phyloP scores from a whole-genome alignment of 2,888 invertebrate species.

The Pyrocoelia pectoralis region DNA sequence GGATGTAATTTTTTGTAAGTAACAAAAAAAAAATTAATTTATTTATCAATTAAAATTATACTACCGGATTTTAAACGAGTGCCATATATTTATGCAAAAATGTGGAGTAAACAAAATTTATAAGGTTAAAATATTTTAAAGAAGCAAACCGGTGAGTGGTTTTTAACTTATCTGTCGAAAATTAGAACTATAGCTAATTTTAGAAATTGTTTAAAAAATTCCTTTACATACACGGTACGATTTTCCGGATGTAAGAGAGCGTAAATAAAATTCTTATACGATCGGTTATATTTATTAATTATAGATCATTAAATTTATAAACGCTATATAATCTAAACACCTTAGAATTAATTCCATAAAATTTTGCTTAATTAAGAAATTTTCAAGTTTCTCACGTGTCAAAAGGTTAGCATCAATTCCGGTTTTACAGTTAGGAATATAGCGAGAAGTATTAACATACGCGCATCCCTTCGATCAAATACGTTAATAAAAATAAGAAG shows the following conservation, averaged over 20 bases:
- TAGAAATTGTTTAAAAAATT: no score
- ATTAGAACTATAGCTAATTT: not conserved
- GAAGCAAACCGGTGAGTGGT: not conserved
- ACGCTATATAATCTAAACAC: conserved; percentile 10
- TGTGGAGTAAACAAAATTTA: not conserved
- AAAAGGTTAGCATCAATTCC: conserved; percentile 30
- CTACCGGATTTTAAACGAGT: not conserved
- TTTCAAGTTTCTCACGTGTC: conserved; percentile 30
- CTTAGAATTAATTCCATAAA: conserved; percentile 15
- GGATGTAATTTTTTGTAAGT: no score
- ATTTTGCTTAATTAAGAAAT: conserved; percentile 31
- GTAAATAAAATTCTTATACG: conserved; percentile 18
- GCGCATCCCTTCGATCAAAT: conserved; percentile 6
- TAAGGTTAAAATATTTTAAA: not conserved
- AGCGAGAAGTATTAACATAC: conserved; percentile 28
- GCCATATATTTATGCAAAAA: conserved; percentile 6
- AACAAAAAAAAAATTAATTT: conserved; percentile 1
- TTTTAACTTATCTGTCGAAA: no score
- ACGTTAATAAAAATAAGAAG: no score
- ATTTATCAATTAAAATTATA: not conserved
- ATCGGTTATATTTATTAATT: conserved; percentile 12
- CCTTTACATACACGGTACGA: no score
- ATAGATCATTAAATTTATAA: conserved; percentile 13
- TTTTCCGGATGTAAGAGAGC: not conserved
- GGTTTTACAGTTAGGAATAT: conserved; percentile 29